phyloP scores from a whole-genome alignment of 2,113 vertebrate species.

The Sinosuthora webbiana region DNA sequence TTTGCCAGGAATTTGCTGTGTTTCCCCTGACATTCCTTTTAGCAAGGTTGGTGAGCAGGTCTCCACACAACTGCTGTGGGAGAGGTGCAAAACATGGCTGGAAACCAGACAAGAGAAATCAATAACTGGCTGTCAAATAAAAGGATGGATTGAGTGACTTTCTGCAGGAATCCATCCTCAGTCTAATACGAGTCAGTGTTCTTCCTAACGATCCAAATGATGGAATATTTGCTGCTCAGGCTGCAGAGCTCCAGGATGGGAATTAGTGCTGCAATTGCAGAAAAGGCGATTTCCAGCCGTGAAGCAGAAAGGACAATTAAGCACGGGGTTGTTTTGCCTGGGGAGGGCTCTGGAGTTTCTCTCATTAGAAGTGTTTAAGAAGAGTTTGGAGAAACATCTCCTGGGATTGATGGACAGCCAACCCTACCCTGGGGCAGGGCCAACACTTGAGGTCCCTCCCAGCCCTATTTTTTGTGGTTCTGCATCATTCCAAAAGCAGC shows the following conservation, averaged over 20 bases:
- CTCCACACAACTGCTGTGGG: not conserved
- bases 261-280: slow-evolving; percentile 8
- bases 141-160: slow-evolving; percentile 51
- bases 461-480: not conserved
- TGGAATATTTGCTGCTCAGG: not conserved
- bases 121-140: slow-evolving; percentile 10
- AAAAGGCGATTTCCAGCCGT: not conserved
- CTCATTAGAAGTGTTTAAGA: not conserved
- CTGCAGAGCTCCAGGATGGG: not conserved
- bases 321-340: not conserved
- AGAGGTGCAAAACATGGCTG: not conserved
- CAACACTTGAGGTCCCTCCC: not conserved
- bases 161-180: slow-evolving; percentile 29
- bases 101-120: slow-evolving; percentile 22
- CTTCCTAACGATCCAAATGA: slow-evolving; percentile 22
- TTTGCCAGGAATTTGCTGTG: not conserved
- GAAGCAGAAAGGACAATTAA: not conserved
- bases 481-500: not conserved
- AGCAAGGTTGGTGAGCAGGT: not conserved
- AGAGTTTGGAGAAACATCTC: not conserved
- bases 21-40: not conserved
- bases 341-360: not conserved
- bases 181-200: slow-evolving; percentile 15
- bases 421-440: not conserved
- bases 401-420: not conserved